A percentile compares a stretch with the other conserved stretches of the same genome.
Evolutionary conservation across 53 echinoderm and acorn worm species (phyloP).

Genomic region (Luidia sarsii): DNA sequence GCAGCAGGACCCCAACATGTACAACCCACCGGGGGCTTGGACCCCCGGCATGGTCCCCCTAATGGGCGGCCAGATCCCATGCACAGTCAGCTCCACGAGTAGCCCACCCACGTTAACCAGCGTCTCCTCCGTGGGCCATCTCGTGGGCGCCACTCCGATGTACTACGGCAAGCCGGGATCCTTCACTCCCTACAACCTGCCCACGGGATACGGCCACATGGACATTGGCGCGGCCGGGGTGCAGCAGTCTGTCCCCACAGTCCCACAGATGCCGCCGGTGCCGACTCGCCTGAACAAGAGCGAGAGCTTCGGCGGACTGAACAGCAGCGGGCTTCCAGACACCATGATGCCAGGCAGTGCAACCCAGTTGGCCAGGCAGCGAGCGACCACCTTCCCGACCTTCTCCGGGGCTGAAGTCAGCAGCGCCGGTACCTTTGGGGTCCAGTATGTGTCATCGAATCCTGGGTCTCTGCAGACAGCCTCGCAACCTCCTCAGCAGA

Average conservation of each 20-base stretch:
- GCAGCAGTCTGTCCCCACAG: not conserved
- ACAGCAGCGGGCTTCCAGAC: constrained; percentile 37
- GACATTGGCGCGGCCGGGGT: not conserved
- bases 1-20: constrained; percentile 34
- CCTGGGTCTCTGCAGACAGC: not conserved
- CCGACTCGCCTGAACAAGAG: constrained; percentile 34
- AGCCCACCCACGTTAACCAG: constrained; percentile 12
- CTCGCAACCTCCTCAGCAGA: not conserved
- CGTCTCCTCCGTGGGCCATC: constrained; percentile 23
- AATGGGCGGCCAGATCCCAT: constrained; percentile 17
- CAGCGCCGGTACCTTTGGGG: not conserved
- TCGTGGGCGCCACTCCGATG: constrained; percentile 9
- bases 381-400: constrained; percentile 18
- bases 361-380: not conserved
- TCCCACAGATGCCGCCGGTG: constrained; percentile 12
- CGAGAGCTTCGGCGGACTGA: constrained; percentile 16
- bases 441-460: not conserved
- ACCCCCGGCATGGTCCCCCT: constrained; percentile 30
- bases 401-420: not conserved
- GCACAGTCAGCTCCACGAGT: not conserved
- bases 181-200: not conserved
- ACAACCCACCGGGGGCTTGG: constrained; percentile 20
- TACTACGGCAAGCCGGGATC: constrained; percentile 24
- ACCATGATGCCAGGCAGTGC: not conserved
- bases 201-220: constrained; percentile 14